Conservation (phyloP, 2,888 invertebrate genomes). For the Drosophila pullipes region DNA sequence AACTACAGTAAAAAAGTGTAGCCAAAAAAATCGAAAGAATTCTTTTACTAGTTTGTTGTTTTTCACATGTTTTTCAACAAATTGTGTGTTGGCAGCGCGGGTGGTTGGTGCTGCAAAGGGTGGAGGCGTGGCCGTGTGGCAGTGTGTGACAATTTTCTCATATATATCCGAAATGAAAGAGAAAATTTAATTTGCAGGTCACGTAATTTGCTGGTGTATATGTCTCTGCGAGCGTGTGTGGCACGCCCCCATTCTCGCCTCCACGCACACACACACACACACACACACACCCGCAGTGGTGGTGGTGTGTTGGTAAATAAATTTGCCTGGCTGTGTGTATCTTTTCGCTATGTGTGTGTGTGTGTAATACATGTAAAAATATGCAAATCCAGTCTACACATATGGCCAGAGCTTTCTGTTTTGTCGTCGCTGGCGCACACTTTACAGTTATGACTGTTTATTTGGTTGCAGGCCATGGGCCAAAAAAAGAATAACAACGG, state of each 20-base stretch:
- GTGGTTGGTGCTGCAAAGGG: background rate
- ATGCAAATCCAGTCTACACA: conserved; percentile 77
- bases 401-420: conserved; percentile 69
- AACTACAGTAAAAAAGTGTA: conserved; percentile 6
- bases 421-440: conserved; percentile 67
- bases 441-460: conserved; percentile 78
- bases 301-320: conserved; percentile 57
- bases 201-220: conserved; percentile 76
- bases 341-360: conserved; percentile 10
- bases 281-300: background rate
- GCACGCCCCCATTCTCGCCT: conserved; percentile 19
- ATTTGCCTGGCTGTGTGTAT: conserved; percentile 45
- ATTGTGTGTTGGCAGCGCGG: conserved; percentile 33
- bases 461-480: conserved; percentile 63
- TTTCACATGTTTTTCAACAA: conserved; percentile 52
- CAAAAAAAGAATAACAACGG: conserved; percentile 21
- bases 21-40: conserved; percentile 25
- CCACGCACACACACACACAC: background rate
- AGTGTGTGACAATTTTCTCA: conserved; percentile 77
- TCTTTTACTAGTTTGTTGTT: conserved; percentile 36
- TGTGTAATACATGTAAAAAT: conserved; percentile 70
- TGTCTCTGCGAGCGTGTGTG: conserved; percentile 44
- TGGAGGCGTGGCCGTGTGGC: conserved; percentile 21
- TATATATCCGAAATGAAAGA: conserved; percentile 73
- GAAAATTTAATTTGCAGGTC: conserved; percentile 80